Evolutionary conservation across 2,888 invertebrate species (phyloP).

Genomic region (Agriotes lineatus): DNA sequence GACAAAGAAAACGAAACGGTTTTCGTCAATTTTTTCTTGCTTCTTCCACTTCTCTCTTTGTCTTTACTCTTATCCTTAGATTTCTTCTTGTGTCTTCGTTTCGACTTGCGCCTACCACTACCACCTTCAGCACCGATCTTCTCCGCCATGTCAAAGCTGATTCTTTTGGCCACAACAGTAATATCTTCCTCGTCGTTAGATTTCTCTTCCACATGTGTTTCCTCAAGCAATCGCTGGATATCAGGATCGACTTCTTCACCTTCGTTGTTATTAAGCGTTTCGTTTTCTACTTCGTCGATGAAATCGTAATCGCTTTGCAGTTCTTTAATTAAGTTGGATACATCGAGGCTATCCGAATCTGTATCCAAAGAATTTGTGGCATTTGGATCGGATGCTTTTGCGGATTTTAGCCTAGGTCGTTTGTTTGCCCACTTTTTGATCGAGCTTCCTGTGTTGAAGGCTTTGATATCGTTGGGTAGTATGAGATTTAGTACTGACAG

Average conservation of each 20-base stretch:
- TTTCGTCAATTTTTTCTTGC: conserved; percentile 49
- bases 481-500: conserved; percentile 56
- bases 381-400: conserved; percentile 30
- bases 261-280: conserved; percentile 5
- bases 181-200: conserved; percentile 11
- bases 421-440: conserved; percentile 61
- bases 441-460: conserved; percentile 59
- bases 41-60: conserved; percentile 47
- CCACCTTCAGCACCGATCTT: neutral
- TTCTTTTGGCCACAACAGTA: neutral
- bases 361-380: neutral
- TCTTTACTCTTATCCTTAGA: conserved; percentile 31
- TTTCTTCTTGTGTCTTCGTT: conserved; percentile 38
- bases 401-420: conserved; percentile 57
- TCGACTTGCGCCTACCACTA: conserved; percentile 24
- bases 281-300: conserved; percentile 16
- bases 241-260: conserved; percentile 58
- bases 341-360: conserved; percentile 39
- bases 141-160: conserved; percentile 33
- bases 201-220: conserved; percentile 31
- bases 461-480: conserved; percentile 54
- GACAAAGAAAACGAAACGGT: conserved; percentile 60
- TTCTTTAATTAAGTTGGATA: conserved; percentile 37
- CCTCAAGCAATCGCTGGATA: conserved; percentile 51
- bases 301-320: conserved; percentile 22